Evolutionary conservation across 53 echinoderm and acorn worm genomes (phyloP), one percentile per base, ranked within the genome.

Genomic region (Apostichopus leukothele): DNA sequence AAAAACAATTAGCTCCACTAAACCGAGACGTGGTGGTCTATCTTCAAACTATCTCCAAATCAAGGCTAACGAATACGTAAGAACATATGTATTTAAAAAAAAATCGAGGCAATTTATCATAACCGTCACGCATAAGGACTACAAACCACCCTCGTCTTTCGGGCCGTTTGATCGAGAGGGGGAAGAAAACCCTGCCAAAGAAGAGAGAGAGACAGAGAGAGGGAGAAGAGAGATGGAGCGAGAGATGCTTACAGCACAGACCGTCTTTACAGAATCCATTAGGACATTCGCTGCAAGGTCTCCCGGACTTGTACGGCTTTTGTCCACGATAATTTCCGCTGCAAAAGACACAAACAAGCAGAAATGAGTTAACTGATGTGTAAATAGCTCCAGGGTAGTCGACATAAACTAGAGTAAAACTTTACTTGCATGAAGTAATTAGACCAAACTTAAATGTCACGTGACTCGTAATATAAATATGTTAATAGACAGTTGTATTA

Each of bases 261-360:
- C 84, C 84, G 60, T 84, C 21, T 84, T 84, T 84, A 57, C 84
- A 84, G 66, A 84, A 84, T 11, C 84, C 84, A 63, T 84, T 84
- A 26, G 84, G 84, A 60, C 84, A 84, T 57, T 84, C 59, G 5
- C 22, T 23, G 14, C 84, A 84, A 20, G 84, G 84, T 9, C 9
- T 11, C 5, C 84, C 84, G 10, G 84, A 59, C 23, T 19, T 23
- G 66, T 84, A 84, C 21, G 84, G 84, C 9, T 84, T 84, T 27
- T 84, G 84, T 6, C 84, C 84, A 59, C 84, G 57, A 39, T 59
- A 84, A 26, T 84, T 84, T 60, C 84, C 84, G 18, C 84, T 84
- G 84, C 8, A 22, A 63, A 84, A 9, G 7, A 59, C 39, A 3
- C 39, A 10, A 79, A 39, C 39, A 39, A 3, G 3, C 39, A 39